Base-by-base conservation (phyloP, 2,888 invertebrate genomes). In the Teinopalpus imperialis region DNA sequence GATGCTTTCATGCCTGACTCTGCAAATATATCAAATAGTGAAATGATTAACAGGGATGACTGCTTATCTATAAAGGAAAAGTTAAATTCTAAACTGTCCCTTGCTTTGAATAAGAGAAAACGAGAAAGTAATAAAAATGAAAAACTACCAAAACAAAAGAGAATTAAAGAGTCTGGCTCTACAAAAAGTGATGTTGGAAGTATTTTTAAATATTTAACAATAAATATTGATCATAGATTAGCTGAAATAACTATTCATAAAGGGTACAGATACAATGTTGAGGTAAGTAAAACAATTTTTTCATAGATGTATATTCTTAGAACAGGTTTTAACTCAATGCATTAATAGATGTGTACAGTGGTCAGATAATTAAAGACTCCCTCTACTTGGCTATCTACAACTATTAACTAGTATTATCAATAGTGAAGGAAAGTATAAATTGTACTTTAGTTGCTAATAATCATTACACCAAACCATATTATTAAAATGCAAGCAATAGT, bases 21-120 rank as follows among this genome's bases (percentile, higher is more conserved):
- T 9, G 43, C 48, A 45, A 58, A 58, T 40, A 31, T 53, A 41
- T 47, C 62, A 12, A 60, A 52, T 43, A 63, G 54, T 52, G 78
- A 80, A 48, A 69, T 80, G 12, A 83, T 87, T 39, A 85, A 86
- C 54, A 88, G 81, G 56, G 70, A 74, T 61, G 81, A 85, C 57
- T 85, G 82, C 52, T 61, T 88, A 46, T 79, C 86, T 13, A 78
- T 88, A 31, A 88, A 87, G 66, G 71, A 86, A 58, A 88, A 88
- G 52, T 59, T 88, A 0, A 88, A 86, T 54, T 77, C 81, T 2
- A 87, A 87, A 63, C 64, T 88, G 34, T 81, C 82, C 43, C 67
- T 74, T 55, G 88, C 82, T 42, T 60, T 88, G 39, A 88, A 83
- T 59, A 88, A 88, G 60, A 73, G 88, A 58, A 88, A 87, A 66